Conservation (phyloP, 2,888 invertebrate species). For the Cataglyphis cursor region DNA sequence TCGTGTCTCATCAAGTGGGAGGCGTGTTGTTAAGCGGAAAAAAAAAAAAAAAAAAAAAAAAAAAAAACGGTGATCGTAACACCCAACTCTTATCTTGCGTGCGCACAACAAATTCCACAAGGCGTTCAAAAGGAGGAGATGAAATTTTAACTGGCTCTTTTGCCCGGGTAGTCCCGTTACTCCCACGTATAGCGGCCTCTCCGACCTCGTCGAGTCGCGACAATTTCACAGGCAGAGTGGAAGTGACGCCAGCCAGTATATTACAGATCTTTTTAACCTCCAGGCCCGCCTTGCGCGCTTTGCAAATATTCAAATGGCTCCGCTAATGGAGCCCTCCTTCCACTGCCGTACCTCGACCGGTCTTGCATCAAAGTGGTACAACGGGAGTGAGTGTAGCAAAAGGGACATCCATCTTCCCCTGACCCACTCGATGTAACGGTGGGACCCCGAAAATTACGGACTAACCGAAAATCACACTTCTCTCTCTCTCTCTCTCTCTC, state of each 20-base stretch:
- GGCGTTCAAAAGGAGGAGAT: constrained; percentile 60
- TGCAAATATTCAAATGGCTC: constrained; percentile 86
- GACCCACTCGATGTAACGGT: constrained; percentile 78
- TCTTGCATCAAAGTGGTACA: constrained; percentile 83
- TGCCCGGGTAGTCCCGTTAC: constrained; percentile 79
- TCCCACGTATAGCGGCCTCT: constrained; percentile 63
- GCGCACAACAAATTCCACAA: constrained; percentile 28
- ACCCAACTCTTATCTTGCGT: constrained; percentile 51
- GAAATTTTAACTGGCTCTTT: constrained; percentile 81
- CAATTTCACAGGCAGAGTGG: constrained; percentile 81
- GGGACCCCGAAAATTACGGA: constrained; percentile 83
- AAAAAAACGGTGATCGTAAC: constrained; percentile 1
- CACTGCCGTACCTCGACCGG: constrained; percentile 74
- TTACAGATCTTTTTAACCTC: constrained; percentile 85
- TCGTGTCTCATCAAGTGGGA: constrained; percentile 17
- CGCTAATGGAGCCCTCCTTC: constrained; percentile 83
- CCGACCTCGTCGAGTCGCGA: constrained; percentile 72
- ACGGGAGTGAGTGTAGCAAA: constrained; percentile 76
- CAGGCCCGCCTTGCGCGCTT: constrained; percentile 80
- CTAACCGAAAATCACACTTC: constrained; percentile 77
- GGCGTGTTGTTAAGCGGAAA: constrained; percentile 38
- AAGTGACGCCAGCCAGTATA: constrained; percentile 83
- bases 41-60: too few relatives aligned
- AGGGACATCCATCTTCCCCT: constrained; percentile 83
- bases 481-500: constrained; percentile 23